Percentiles rank a stretch among this genome's conserved stretches.
Evolutionary conservation across 2,113 vertebrate genomes (phyloP).

Genomic region (Sciurus niger): DNA sequence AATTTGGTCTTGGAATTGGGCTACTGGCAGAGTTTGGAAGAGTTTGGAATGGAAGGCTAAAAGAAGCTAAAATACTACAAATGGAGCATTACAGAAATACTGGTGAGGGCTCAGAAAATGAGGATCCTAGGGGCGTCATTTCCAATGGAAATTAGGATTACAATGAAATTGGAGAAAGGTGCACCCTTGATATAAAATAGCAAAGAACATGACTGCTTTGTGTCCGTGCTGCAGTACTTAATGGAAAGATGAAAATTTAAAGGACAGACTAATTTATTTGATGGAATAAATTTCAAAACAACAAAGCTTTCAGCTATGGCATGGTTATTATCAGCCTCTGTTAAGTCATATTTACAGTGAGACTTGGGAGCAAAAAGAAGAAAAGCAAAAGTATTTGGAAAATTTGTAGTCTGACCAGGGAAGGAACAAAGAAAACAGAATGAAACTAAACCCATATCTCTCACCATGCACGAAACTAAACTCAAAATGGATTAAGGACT

Average conservation of each 20-base stretch:
- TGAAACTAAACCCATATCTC: too few species aligned
- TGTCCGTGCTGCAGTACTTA: too few species aligned
- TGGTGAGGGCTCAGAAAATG: neutral
- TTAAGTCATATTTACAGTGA: neutral
- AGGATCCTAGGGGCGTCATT: too few species aligned
- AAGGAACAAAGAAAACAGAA: neutral
- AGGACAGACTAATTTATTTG: too few species aligned
- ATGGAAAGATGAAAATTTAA: neutral
- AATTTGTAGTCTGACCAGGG: neutral
- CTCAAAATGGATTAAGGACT: too few species aligned
- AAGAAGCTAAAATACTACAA: neutral
- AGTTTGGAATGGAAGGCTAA: neutral
- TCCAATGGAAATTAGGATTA: neutral
- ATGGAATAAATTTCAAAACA: neutral
- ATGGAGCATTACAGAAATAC: neutral
- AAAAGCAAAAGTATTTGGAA: neutral
- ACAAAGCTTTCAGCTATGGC: neutral
- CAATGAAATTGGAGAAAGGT: neutral
- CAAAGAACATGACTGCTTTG: neutral
- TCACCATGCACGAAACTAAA: too few species aligned
- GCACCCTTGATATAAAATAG: neutral
- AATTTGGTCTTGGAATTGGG: neutral
- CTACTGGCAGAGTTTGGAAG: neutral
- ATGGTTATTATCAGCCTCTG: neutral
- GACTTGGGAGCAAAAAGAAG: neutral